phyloP scores from a whole-genome alignment of 1,140 invertebrate genomes.

The Rhagoletis pomonella region DNA sequence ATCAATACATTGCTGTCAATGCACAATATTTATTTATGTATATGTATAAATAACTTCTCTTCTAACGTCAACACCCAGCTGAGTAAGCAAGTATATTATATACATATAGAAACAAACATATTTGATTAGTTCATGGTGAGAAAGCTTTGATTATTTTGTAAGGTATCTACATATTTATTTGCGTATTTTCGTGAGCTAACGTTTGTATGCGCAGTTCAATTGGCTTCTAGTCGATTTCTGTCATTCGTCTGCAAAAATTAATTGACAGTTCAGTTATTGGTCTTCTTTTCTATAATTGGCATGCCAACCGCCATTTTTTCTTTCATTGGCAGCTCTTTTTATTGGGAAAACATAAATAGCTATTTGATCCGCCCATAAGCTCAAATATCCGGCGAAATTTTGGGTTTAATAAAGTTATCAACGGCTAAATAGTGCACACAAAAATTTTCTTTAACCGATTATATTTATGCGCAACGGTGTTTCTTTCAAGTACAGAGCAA shows the following conservation, averaged over 20 bases:
- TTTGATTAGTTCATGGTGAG: background rate
- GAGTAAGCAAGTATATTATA: background rate
- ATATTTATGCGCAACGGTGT: too few species aligned
- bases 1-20: background rate
- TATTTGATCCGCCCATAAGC: too few species aligned
- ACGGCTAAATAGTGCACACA: too few species aligned
- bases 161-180: background rate
- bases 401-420: too few species aligned
- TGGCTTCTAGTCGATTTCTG: background rate
- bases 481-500: too few species aligned
- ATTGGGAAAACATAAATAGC: too few species aligned
- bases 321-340: background rate
- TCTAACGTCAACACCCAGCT: background rate
- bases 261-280: background rate
- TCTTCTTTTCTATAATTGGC: background rate
- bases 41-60: background rate
- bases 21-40: conserved; percentile 1
- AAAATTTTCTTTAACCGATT: too few species aligned
- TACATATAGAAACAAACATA: background rate
- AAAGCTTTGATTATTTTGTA: background rate
- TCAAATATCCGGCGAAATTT: too few species aligned
- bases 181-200: background rate
- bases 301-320: background rate
- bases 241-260: background rate
- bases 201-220: background rate